phyloP scores from a whole-genome alignment of 1,140 invertebrate genomes.

The Platyscapa corneri region DNA sequence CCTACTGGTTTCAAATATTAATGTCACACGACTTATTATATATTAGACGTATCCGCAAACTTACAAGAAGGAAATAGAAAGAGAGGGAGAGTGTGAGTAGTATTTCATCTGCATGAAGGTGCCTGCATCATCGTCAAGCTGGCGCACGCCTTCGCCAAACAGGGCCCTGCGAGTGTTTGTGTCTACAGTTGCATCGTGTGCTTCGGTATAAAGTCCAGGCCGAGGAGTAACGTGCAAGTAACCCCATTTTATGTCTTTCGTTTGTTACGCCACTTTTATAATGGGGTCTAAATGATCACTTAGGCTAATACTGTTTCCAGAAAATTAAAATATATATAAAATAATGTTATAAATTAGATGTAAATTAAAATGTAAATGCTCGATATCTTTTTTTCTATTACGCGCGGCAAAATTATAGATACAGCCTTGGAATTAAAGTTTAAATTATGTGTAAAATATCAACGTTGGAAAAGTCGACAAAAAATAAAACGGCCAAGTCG shows the following conservation, averaged over 20 bases:
- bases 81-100: neutral
- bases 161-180: neutral
- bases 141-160: neutral
- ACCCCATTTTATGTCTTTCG: neutral
- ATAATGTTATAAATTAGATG: neutral
- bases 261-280: neutral
- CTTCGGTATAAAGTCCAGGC: neutral
- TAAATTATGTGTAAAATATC: too few species aligned
- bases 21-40: conserved; percentile 76
- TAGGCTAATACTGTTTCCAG: neutral
- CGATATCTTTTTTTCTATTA: too few species aligned
- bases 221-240: neutral
- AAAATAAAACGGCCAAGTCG: neutral
- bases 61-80: conserved; percentile 54
- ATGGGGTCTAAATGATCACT: neutral
- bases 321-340: neutral
- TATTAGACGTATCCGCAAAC: conserved; percentile 67
- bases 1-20: conserved; percentile 75
- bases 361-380: too few species aligned
- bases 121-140: conserved; percentile 29
- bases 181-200: neutral
- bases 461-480: neutral
- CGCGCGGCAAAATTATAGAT: too few species aligned
- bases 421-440: too few species aligned
- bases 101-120: conserved; percentile 26